Evolutionary conservation across 2,888 invertebrate genomes (phyloP), one percentile per base, ranked within the genome.

Genomic region (Priocnemis perturbator): DNA sequence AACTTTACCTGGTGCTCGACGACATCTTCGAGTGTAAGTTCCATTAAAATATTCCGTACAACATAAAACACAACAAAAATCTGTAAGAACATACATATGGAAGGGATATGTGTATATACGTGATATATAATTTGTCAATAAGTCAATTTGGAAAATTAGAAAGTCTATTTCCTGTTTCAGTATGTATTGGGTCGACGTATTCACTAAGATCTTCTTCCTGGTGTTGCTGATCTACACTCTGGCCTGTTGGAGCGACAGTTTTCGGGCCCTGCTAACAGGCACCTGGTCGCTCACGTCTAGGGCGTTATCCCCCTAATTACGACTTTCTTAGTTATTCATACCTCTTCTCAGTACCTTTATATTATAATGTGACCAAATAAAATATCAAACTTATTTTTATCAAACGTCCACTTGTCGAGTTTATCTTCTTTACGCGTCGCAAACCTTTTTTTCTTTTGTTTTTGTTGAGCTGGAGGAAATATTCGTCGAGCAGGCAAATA

Each of bases 101-200:
- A 26, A 26, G 5, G 26, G 3, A 26, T 5, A 26, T 26, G 26
- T 26, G 5, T 26, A 26, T 26, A 26, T 26, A 26, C n/a, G n/a
- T n/a, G n/a, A n/a, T n/a, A n/a, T n/a, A n/a, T n/a, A n/a, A n/a
- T n/a, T n/a, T n/a, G n/a, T n/a, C n/a, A n/a, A n/a, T 5, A 26
- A 26, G 26, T 26, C 5, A 26, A 26, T 26, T 3, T 26, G 5
- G 2, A 26, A 59, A 48, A 47, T 26, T 5, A 26, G 5, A 37
- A 37, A 37, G 11, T 11, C 2, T 37, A 1, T 37, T 37, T 37
- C 7, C 4, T 37, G 11, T 37, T 37, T 37, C 91, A 97, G 97
- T 63, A 97, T 97, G 96, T 97, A 95, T 90, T 93, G 92, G 89
- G 94, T 97, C 5, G 97, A 97, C 85, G 90, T 93, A 44, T 86